Percentiles rank a stretch among this genome's conserved stretches.
Conservation (phyloP, 2,888 invertebrate species). For the Drosophila flavopinicola region DNA sequence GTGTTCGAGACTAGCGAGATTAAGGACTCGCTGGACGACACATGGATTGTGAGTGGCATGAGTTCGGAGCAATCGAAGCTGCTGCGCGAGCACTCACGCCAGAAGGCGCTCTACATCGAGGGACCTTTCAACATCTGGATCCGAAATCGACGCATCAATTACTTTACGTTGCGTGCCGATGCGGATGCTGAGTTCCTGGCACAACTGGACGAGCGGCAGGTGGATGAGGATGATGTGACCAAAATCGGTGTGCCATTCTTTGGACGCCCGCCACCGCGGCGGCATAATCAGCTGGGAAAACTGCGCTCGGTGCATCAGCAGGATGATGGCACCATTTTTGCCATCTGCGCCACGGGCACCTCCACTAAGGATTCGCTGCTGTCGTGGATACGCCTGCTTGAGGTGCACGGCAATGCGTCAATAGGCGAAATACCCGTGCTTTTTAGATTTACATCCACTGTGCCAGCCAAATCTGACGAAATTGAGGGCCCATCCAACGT, state of each 20-base stretch:
- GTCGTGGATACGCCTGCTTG: constrained; percentile 94
- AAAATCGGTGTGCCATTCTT: constrained; percentile 87
- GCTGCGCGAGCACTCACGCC: constrained; percentile 87
- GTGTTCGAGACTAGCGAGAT: constrained; percentile 89
- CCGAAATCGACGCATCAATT: constrained; percentile 89
- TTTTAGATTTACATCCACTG: constrained; percentile 89
- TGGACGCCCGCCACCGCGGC: constrained; percentile 84
- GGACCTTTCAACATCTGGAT: constrained; percentile 94
- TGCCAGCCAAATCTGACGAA: constrained; percentile 69
- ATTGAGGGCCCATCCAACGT: constrained; percentile 65
- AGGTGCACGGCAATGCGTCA: constrained; percentile 90
- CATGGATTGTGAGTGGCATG: constrained; percentile 96
- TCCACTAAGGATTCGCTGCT: constrained; percentile 95
- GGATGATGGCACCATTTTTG: constrained; percentile 94
- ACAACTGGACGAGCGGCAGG: constrained; percentile 77
- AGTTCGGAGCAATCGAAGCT: constrained; percentile 90
- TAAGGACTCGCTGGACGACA: constrained; percentile 91
- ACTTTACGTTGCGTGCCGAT: constrained; percentile 92
- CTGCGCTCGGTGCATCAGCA: constrained; percentile 94
- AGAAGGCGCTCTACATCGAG: constrained; percentile 91
- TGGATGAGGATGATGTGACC: constrained; percentile 90
- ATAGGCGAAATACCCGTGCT: constrained; percentile 92
- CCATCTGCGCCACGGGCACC: constrained; percentile 95
- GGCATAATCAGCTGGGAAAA: constrained; percentile 84
- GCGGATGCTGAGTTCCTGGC: constrained; percentile 85